phyloP scores from a whole-genome alignment of 2,797 vertebrate species.

The Vespertilio murinus region DNA sequence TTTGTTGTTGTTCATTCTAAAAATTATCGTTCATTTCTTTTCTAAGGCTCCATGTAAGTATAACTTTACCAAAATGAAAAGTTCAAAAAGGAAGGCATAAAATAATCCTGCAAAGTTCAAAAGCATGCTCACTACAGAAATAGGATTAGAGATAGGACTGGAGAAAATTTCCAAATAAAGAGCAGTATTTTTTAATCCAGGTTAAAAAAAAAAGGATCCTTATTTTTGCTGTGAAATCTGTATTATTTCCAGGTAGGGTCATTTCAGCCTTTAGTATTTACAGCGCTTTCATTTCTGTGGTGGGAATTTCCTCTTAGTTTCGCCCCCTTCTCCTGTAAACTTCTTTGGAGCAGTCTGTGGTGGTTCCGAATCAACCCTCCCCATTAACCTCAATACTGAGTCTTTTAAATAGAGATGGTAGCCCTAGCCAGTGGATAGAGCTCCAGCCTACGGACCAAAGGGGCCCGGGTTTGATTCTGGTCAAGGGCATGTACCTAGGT shows the following conservation, averaged over 20 bases:
- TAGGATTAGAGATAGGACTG: background rate
- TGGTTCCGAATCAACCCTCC: background rate
- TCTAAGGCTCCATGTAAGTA: background rate
- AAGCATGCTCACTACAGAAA: background rate
- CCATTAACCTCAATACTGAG: background rate
- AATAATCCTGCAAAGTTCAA: background rate
- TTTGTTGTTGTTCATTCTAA: background rate
- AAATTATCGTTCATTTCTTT: background rate
- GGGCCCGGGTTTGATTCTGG: too few species aligned
- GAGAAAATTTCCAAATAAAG: slow-evolving; percentile 2
- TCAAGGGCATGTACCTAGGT: too few species aligned
- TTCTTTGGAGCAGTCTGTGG: background rate
- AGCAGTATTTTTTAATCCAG: background rate
- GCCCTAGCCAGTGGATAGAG: too few species aligned
- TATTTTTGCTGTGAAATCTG: background rate
- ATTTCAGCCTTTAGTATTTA: background rate
- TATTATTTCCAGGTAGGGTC: background rate
- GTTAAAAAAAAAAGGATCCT: background rate
- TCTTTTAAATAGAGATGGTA: background rate
- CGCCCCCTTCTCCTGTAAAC: background rate
- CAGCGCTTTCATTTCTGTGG: background rate
- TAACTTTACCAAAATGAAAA: background rate
- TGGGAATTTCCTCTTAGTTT: background rate
- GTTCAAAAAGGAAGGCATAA: background rate
- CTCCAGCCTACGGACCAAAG: too few species aligned